Percentiles rank a stretch among this genome's conserved stretches.
These are phyloP conservation scores for Karalla daura DNA, from an alignment of 2,797 vertebrate genomes.

Conservation along the genomic window DNA sequence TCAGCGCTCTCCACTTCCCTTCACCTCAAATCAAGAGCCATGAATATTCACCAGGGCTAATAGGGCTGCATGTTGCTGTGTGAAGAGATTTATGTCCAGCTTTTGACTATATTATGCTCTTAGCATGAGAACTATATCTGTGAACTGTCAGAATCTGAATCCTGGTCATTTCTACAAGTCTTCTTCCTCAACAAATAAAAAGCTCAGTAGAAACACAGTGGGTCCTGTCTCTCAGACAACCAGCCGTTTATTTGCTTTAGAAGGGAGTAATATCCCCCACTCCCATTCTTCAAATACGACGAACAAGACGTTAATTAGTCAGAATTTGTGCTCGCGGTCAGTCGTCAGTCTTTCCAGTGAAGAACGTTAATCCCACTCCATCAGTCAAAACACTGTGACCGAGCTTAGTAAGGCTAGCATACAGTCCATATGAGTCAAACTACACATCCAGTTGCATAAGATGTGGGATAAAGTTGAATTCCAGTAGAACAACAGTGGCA, in stretches of 20 bases:
- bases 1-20: background rate
- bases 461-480: constrained; percentile 74
- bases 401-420: background rate
- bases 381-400: constrained; percentile 17
- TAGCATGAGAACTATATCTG: constrained; percentile 29
- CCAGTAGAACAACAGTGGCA: constrained; percentile 61
- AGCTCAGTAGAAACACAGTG: background rate
- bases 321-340: background rate
- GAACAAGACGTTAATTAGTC: background rate
- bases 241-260: constrained; percentile 38
- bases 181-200: too few relatives aligned
- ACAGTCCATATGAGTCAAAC: constrained; percentile 31
- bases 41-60: constrained; percentile 54
- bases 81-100: constrained; percentile 31
- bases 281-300: background rate
- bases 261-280: background rate
- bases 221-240: background rate
- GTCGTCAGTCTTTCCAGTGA: background rate
- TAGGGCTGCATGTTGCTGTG: constrained; percentile 28
- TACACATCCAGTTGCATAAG: constrained; percentile 62
- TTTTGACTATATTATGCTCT: constrained; percentile 15
- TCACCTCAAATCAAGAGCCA: constrained; percentile 25
- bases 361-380: constrained; percentile 7
- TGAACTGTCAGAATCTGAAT: constrained; percentile 32
- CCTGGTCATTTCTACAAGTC: too few relatives aligned